These are phyloP conservation scores for Rhegmatorhina hoffmannsi DNA, from an alignment of 2,113 vertebrate genomes.

Conservation along the genomic window DNA sequence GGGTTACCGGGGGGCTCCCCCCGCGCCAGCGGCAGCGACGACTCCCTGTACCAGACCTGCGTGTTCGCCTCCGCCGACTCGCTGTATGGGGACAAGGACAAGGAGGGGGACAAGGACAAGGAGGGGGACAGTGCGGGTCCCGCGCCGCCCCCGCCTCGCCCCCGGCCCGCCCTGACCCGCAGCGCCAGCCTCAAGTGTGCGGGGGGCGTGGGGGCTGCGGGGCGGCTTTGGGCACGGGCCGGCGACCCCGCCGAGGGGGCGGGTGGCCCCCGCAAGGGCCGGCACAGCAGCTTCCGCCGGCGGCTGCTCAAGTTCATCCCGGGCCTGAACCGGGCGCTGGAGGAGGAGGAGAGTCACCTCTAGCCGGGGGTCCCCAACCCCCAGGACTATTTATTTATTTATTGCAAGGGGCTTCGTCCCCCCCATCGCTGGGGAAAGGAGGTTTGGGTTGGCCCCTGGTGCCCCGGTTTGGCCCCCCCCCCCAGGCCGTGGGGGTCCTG, in stretches of 20 bases:
- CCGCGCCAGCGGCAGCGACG: slow-evolving; percentile 74
- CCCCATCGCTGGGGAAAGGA: not conserved
- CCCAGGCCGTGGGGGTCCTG: not conserved
- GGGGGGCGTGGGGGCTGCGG: slow-evolving; percentile 20
- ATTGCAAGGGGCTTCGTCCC: not conserved
- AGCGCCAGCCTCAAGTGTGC: slow-evolving; percentile 88
- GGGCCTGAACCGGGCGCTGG: slow-evolving; percentile 90
- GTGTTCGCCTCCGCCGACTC: slow-evolving; percentile 76
- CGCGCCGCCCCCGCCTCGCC: not conserved
- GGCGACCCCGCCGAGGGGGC: slow-evolving; percentile 55
- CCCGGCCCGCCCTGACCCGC: slow-evolving; percentile 54
- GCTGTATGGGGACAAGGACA: not conserved
- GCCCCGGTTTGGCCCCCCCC: not conserved
- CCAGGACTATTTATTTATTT: slow-evolving; percentile 58
- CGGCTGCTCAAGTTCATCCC: slow-evolving; percentile 94
- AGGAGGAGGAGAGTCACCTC: slow-evolving; percentile 96
- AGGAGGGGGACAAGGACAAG: not conserved
- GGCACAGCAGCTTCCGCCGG: slow-evolving; percentile 88
- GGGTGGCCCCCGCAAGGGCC: slow-evolving; percentile 79
- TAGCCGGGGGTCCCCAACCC: slow-evolving; percentile 38
- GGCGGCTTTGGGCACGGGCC: slow-evolving; percentile 57
- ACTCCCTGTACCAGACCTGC: slow-evolving; percentile 91
- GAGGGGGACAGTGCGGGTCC: not conserved
- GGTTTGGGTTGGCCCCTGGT: not conserved
- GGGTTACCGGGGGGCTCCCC: slow-evolving; percentile 65